Evolutionary conservation across 2,113 vertebrate species (phyloP), one percentile per base, ranked within the genome.

Genomic region (Rhabdornis inornatus): DNA sequence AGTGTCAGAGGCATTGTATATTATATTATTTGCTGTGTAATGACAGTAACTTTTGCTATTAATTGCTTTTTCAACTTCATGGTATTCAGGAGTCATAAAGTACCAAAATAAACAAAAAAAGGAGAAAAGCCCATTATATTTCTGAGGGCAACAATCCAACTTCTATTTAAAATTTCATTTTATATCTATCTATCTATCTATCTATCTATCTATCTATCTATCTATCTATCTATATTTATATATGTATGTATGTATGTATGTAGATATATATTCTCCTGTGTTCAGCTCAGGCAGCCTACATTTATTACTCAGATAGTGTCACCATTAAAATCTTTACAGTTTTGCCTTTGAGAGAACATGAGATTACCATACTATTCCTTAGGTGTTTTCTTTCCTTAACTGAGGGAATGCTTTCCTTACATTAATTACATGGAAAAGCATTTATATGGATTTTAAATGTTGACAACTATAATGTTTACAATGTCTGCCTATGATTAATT

Each of bases 291-390:
- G 30, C 60, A 92, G 64, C 61, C 49, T 81, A 63, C 64, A 87
- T 94, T 94, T 93, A 89, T 95, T 90, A 88, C 50, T 74, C 49
- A 66, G 65, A 55, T 56, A 82, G n/a, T 83, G 61, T 94, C 90
- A 89, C 35, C 35, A 63, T 50, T 87, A 77, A 93, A 96, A 94
- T 90, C 96, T 89, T 89, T 90, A 65, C 42, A 55, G 17, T 87
- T 93, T 94, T 95, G 64, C 76, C 83, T 95, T 59, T 93, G 80
- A 93, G 76, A 89, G 25, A 81, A 75, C 39, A 20, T 22, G 81
- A 83, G 35, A 81, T 87, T 81, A 70, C 64, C 28, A 13, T 56
- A 37, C 21, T 52, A 13, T 66, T 93, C 35, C 83, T 86, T 89
- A 74, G 80, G 47, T 89, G 13, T 60, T 91, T 59, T 92, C 19